Percentiles rank a stretch among this genome's conserved stretches.
These are phyloP conservation scores for Chrysomallon squamiferum DNA, from an alignment of 1,140 invertebrate genomes.

Conservation along the genomic window DNA sequence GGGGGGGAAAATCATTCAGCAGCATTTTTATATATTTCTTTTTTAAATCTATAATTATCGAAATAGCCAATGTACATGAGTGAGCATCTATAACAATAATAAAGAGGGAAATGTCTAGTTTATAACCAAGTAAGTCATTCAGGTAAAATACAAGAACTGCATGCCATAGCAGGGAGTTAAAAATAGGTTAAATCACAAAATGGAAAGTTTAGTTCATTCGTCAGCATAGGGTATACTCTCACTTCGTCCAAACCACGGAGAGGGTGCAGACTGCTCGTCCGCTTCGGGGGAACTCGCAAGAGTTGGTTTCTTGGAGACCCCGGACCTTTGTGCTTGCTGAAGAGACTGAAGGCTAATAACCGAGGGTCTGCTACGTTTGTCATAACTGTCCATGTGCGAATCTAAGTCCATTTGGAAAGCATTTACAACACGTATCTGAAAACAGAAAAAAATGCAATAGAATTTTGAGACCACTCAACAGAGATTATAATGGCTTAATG, in stretches of 20 bases:
- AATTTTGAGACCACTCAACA: conserved; percentile 5
- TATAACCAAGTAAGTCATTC: neutral
- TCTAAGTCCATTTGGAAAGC: conserved; percentile 98
- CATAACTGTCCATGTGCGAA: conserved; percentile 75
- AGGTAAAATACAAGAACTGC: neutral
- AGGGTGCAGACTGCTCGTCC: conserved; percentile 33
- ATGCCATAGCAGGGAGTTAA: neutral
- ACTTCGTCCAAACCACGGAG: conserved; percentile 47
- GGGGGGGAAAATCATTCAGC: no score
- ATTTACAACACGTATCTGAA: conserved; percentile 98
- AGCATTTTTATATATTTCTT: no score
- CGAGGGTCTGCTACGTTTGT: conserved; percentile 66
- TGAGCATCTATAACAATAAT: no score
- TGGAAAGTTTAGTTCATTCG: conserved; percentile 29
- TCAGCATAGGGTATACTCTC: conserved; percentile 60
- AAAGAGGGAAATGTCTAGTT: no score
- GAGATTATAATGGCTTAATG: no score
- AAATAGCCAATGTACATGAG: no score
- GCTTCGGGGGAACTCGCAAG: conserved; percentile 56
- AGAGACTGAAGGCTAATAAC: conserved; percentile 60
- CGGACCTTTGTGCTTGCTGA: conserved; percentile 37
- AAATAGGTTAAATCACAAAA: neutral
- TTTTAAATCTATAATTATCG: no score
- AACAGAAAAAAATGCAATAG: conserved; percentile 49
- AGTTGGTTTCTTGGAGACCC: conserved; percentile 49